Conservation (phyloP, 1,140 invertebrate genomes). For the Leptinotarsa undecemlineata region DNA sequence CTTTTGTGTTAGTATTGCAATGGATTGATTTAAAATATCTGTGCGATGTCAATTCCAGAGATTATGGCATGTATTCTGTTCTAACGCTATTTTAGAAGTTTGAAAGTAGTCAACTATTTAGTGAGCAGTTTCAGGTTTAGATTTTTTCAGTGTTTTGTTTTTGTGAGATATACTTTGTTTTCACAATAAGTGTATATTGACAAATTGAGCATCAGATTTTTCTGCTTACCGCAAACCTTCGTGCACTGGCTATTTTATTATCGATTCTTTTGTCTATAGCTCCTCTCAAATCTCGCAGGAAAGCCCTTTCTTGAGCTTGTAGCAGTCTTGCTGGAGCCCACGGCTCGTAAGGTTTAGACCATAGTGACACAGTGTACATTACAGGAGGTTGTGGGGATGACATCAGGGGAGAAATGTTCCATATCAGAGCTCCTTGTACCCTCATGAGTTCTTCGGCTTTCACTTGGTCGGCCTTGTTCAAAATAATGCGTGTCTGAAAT, state of each 20-base stretch:
- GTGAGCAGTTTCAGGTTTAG: too few species aligned
- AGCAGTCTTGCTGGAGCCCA: conserved; percentile 77
- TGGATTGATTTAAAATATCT: too few species aligned
- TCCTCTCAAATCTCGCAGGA: conserved; percentile 81
- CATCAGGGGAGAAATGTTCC: conserved; percentile 95
- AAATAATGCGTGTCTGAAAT: conserved; percentile 79
- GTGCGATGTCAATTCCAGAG: too few species aligned
- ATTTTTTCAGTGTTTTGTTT: too few species aligned
- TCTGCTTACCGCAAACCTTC: conserved; percentile 83
- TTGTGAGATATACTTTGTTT: too few species aligned
- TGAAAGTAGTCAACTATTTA: background rate
- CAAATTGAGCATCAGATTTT: too few species aligned
- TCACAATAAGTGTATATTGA: too few species aligned
- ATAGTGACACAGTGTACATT: conserved; percentile 91
- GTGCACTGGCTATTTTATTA: conserved; percentile 90
- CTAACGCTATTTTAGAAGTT: background rate
- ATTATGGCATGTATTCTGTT: too few species aligned
- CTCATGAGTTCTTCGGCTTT: conserved; percentile 90
- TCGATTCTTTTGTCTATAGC: conserved; percentile 87
- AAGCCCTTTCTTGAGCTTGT: conserved; percentile 84
- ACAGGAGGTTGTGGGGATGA: conserved; percentile 90
- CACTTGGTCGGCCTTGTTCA: conserved; percentile 94
- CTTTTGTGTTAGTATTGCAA: too few species aligned
- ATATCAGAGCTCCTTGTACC: conserved; percentile 91
- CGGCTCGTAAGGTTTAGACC: conserved; percentile 82